Percentiles rank a stretch among this genome's conserved stretches.
phyloP scores from a whole-genome alignment of 1,140 invertebrate genomes.

The Drosophila parvula region DNA sequence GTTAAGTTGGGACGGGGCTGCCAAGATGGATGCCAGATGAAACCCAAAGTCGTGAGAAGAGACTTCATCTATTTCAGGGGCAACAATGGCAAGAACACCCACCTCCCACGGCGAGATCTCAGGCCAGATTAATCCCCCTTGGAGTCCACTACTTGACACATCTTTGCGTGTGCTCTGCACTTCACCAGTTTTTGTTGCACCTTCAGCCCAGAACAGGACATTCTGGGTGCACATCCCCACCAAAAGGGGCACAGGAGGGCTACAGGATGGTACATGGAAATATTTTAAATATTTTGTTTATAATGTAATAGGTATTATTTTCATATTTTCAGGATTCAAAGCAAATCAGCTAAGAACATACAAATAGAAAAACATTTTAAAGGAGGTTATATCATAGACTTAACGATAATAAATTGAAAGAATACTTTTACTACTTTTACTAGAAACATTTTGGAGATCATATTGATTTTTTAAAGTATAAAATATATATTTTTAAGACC shows the following conservation, averaged over 20 bases:
- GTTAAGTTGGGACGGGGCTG: constrained; percentile 9
- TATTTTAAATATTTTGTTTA: background rate
- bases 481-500: background rate
- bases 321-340: too few species aligned
- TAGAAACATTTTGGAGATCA: background rate
- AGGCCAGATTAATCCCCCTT: constrained; percentile 28
- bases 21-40: constrained; percentile 34
- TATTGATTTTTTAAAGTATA: background rate
- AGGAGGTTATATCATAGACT: background rate
- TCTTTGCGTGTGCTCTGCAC: constrained; percentile 30
- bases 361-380: background rate
- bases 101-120: constrained; percentile 7
- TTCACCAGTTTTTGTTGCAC: constrained; percentile 26
- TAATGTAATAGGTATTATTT: background rate
- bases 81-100: constrained; percentile 3
- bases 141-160: constrained; percentile 37
- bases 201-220: constrained; percentile 38
- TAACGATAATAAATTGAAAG: too few species aligned
- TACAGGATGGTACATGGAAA: background rate
- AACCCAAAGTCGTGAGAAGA: constrained; percentile 9
- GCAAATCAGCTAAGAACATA: too few species aligned
- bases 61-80: constrained; percentile 13
- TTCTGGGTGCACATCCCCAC: constrained; percentile 25
- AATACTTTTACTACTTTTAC: too few species aligned
- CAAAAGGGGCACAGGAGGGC: constrained; percentile 4